Conservation (phyloP, 2,888 invertebrate genomes). For the Ypsolopha scabrella region DNA sequence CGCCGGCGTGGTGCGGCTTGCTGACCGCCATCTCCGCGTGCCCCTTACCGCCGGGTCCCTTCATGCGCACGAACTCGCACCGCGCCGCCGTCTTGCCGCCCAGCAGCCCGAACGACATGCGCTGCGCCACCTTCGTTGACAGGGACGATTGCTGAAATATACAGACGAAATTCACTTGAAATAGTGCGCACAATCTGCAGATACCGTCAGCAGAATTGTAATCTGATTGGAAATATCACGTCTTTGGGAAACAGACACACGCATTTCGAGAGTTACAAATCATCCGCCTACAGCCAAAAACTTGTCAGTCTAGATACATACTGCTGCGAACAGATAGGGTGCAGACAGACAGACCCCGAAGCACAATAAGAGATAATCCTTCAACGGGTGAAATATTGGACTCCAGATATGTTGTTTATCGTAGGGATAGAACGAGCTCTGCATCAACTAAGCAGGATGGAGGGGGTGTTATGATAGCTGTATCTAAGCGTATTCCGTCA, state of each 20-base stretch:
- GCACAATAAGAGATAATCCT: no score
- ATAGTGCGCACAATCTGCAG: background rate
- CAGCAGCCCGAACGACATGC: constrained; percentile 94
- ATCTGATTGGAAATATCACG: background rate
- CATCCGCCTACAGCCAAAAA: no score
- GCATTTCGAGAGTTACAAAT: background rate
- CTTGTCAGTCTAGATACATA: no score
- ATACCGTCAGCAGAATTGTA: background rate
- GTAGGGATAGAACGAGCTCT: no score
- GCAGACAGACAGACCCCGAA: no score
- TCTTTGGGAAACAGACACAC: background rate
- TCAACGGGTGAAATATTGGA: no score
- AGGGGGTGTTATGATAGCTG: no score
- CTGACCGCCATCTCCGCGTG: constrained; percentile 98
- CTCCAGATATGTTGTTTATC: no score
- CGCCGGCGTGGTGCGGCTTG: constrained; percentile 91
- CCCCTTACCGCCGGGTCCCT: constrained; percentile 90
- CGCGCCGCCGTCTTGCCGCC: constrained; percentile 82
- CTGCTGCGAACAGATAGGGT: no score
- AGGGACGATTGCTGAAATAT: constrained; percentile 85
- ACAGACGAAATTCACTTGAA: background rate
- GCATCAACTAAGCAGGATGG: no score
- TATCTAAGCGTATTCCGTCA: no score
- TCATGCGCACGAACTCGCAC: constrained; percentile 98
- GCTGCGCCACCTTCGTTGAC: constrained; percentile 93